phyloP scores from a whole-genome alignment of 2,888 invertebrate species.

The Iselma pallidipennis region DNA sequence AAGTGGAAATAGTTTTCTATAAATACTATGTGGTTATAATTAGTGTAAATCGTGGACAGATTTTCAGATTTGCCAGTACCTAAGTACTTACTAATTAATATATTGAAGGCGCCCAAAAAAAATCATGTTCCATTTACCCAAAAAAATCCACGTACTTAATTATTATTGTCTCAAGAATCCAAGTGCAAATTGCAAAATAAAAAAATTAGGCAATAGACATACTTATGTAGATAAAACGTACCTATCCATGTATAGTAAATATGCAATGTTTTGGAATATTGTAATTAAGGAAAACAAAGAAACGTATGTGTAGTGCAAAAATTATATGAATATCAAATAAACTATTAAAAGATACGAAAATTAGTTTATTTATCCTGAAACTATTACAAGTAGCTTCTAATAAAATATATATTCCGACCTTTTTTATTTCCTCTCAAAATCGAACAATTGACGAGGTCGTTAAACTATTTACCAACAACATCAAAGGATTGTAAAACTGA shows the following conservation, averaged over 20 bases:
- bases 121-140: conserved; percentile 15
- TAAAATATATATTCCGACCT: neutral
- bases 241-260: conserved; percentile 44
- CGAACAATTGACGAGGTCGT: neutral
- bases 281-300: conserved; percentile 38
- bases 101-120: conserved; percentile 9
- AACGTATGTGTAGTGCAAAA: conserved; percentile 49
- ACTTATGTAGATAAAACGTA: conserved; percentile 50
- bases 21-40: conserved; percentile 18
- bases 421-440: too few relatives aligned
- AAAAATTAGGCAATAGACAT: conserved; percentile 33
- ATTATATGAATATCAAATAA: conserved; percentile 38
- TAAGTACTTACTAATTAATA: conserved; percentile 12
- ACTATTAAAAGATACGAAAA: conserved; percentile 13
- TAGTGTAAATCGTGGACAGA: conserved; percentile 9
- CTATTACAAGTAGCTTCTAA: neutral
- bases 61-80: neutral
- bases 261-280: conserved; percentile 50
- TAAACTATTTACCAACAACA: neutral
- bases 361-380: too few relatives aligned
- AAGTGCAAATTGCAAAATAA: conserved; percentile 37
- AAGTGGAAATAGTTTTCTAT: conserved; percentile 25
- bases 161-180: conserved; percentile 18
- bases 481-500: neutral
- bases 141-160: conserved; percentile 29